Percentiles rank a stretch among this genome's conserved stretches.
Conservation (phyloP, 2,888 invertebrate genomes). For the Coecobrya sp. region DNA sequence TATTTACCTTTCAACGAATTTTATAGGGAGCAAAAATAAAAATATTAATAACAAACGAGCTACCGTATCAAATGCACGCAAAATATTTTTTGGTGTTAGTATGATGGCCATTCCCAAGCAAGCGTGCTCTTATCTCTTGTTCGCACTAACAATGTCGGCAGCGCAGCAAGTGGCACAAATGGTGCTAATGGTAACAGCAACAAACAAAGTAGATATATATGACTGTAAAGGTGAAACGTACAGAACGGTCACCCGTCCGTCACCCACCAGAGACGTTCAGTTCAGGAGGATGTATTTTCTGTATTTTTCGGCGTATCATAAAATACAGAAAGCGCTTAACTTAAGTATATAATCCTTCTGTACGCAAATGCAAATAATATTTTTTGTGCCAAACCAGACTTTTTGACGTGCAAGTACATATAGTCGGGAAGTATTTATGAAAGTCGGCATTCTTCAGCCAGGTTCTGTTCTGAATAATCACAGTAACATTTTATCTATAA, state of each 20-base stretch:
- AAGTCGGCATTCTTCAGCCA: neutral
- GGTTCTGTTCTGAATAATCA: neutral
- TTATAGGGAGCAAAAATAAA: slow-evolving; percentile 16
- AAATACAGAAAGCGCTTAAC: slow-evolving; percentile 5
- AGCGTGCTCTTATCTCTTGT: neutral
- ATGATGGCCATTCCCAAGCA: slow-evolving; percentile 3
- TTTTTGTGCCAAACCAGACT: slow-evolving; percentile 24
- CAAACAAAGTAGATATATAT: neutral
- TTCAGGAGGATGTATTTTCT: neutral
- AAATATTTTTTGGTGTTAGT: neutral
- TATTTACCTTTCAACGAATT: neutral
- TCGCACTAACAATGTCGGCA: neutral
- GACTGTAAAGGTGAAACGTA: neutral
- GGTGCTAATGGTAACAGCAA: neutral
- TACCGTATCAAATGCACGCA: neutral
- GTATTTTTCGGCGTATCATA: neutral
- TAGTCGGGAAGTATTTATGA: neutral
- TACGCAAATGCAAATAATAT: slow-evolving; percentile 65
- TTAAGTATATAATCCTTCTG: slow-evolving; percentile 6
- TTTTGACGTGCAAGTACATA: slow-evolving; percentile 17
- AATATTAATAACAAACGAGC: neutral
- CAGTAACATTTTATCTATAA: too few relatives aligned
- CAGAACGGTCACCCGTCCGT: neutral
- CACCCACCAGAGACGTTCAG: neutral
- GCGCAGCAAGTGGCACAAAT: slow-evolving; percentile 37